These are phyloP conservation scores for Atethmia centrago DNA, from an alignment of 2,888 invertebrate species.

Conservation along the genomic window DNA sequence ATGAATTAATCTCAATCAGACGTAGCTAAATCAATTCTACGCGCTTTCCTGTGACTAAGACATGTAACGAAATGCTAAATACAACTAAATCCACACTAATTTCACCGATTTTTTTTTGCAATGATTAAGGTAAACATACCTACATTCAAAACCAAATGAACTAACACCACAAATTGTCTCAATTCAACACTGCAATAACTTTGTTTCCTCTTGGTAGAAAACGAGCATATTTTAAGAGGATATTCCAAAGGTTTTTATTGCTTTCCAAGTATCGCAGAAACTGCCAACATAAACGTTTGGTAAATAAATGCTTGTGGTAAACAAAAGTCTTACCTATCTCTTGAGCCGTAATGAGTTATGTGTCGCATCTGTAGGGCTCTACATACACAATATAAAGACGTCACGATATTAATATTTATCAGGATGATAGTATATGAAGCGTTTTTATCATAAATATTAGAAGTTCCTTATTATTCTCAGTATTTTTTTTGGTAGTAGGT, in stretches of 20 bases:
- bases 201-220: constrained; percentile 5
- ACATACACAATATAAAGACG: constrained; percentile 44
- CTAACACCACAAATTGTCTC: neutral
- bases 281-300: constrained; percentile 40
- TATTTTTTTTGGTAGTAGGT: neutral
- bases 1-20: neutral
- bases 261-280: constrained; percentile 40
- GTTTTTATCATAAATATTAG: neutral
- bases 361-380: constrained; percentile 39
- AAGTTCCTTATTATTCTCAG: neutral
- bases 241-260: constrained; percentile 46
- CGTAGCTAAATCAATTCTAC: neutral
- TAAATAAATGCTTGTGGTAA: constrained; percentile 52
- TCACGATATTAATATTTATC: constrained; percentile 52
- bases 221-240: constrained; percentile 33
- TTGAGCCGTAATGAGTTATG: constrained; percentile 60
- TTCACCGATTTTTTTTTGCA: neutral
- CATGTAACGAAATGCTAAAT: neutral
- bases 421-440: constrained; percentile 17
- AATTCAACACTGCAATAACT: constrained; percentile 4
- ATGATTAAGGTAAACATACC: neutral
- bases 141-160: neutral
- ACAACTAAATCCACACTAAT: neutral
- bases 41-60: too few species aligned
- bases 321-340: constrained; percentile 61